Evolutionary conservation across 2,113 vertebrate genomes (phyloP), one percentile per base, ranked within the genome.

Genomic region (Laticauda colubrina): DNA sequence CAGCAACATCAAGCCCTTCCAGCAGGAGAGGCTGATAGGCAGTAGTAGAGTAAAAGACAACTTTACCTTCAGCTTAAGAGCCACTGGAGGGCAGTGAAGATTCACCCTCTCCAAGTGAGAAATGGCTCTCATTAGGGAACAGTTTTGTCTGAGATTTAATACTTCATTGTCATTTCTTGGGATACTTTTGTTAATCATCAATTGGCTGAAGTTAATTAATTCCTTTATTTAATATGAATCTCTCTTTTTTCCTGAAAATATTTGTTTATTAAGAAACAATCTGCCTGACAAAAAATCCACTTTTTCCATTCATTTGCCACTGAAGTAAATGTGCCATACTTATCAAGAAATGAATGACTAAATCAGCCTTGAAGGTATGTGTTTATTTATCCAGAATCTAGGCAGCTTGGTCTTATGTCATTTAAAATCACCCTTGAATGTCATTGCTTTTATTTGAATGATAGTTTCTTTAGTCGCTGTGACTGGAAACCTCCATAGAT

Each of bases 81-180:
- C 56, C 92, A 93, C 81, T 39, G 86, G 89, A 90, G 92, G 56
- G 92, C 92, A 93, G 55, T 53, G 86, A 43, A 29, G 88, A 43
- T 93, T 90, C 92, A 93, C 89, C 75, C 81, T 87, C 89, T 90
- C 45, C 81, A 86, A 53, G 81, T 64, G 39, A 89, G 34, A 87
- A 43, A 6, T 29, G 23, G 23, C 51, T 92, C 34, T 92, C 51
- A n/a, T 34, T 86, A 48, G 89, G 59, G 81, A 53, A 43, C 4
- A 48, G 24, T 85, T 92, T 48, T 53, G 1, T 24, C 34, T 39
- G 54, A 43, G n/a, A 87, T 69, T 92, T 24, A 88, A 39, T 57
- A 55, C 9, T 34, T 45, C 34, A 7, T 26, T 54, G 85, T 15
- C 57, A 64, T n/a, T 89, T 59, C 43, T 10, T 92, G 20, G n/a